phyloP scores from a whole-genome alignment of 2,113 vertebrate genomes.

The Rhabdomys dilectus region DNA sequence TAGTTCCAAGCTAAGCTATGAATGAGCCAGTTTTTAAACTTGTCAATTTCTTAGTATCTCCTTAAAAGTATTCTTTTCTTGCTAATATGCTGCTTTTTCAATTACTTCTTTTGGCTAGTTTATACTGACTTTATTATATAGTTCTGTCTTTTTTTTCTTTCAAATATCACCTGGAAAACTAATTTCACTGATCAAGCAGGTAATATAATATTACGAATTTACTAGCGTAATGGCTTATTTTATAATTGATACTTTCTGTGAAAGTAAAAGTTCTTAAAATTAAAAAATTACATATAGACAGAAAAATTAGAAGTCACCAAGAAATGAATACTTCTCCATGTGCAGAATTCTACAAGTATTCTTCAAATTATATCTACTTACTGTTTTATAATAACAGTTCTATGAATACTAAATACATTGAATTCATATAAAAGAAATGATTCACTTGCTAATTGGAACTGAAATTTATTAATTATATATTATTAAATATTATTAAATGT shows the following conservation, averaged over 20 bases:
- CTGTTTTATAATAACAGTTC: not conserved
- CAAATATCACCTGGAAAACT: not conserved
- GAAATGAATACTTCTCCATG: not conserved
- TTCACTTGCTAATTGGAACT: slow-evolving; percentile 66
- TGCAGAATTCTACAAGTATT: slow-evolving; percentile 16
- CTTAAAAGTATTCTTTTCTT: not conserved
- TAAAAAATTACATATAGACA: slow-evolving; percentile 39
- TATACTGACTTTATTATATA: not conserved
- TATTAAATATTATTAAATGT: no score
- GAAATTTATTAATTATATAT: slow-evolving; percentile 51
- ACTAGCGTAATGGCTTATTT: not conserved
- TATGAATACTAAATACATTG: slow-evolving; percentile 34
- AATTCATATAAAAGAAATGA: slow-evolving; percentile 50
- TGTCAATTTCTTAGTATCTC: not conserved
- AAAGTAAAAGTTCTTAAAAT: slow-evolving; percentile 33
- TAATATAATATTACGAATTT: slow-evolving; percentile 27
- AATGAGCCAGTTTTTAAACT: not conserved
- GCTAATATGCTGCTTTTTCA: not conserved
- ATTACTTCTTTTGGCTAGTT: not conserved
- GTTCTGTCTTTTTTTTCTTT: not conserved
- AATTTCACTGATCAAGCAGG: not conserved
- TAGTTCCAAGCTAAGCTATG: not conserved
- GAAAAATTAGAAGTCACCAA: not conserved
- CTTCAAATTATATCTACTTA: slow-evolving; percentile 21
- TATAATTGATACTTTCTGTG: not conserved